Conservation (phyloP, 2,797 vertebrate genomes). For the Squalus acanthias region DNA sequence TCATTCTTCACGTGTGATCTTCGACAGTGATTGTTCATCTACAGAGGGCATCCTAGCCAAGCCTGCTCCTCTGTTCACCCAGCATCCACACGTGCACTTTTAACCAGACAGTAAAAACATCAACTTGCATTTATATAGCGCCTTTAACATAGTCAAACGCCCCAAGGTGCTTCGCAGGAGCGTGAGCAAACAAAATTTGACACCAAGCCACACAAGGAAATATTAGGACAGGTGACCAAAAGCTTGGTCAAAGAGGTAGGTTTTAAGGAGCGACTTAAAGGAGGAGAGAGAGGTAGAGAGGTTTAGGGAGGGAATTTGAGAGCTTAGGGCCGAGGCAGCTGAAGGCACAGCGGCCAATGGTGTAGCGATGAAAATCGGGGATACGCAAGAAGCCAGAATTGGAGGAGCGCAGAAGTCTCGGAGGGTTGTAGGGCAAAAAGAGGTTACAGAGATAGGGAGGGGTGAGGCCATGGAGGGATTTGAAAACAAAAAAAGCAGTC, state of each 20-base stretch:
- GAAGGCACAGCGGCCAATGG: not conserved
- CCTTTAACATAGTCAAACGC: no score
- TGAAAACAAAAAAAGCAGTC: not conserved
- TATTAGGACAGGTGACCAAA: no score
- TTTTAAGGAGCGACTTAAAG: not conserved
- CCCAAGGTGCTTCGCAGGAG: no score
- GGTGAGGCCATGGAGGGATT: not conserved
- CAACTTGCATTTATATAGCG: no score
- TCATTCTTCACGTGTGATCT: not conserved
- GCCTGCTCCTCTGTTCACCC: no score
- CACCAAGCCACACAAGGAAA: no score
- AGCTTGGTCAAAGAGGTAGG: not conserved
- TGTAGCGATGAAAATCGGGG: not conserved
- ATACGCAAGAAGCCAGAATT: not conserved
- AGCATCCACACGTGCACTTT: no score
- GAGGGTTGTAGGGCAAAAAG: not conserved
- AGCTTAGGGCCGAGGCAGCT: not conserved
- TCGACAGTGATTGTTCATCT: no score
- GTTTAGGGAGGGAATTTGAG: not conserved
- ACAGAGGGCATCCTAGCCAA: no score
- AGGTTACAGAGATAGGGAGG: not conserved
- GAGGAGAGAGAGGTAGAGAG: not conserved
- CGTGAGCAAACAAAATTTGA: no score
- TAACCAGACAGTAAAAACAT: no score
- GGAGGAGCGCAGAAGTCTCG: not conserved